Evolutionary conservation across 2,797 vertebrate genomes (phyloP).

Genomic region (Leptodactylus fallax): DNA sequence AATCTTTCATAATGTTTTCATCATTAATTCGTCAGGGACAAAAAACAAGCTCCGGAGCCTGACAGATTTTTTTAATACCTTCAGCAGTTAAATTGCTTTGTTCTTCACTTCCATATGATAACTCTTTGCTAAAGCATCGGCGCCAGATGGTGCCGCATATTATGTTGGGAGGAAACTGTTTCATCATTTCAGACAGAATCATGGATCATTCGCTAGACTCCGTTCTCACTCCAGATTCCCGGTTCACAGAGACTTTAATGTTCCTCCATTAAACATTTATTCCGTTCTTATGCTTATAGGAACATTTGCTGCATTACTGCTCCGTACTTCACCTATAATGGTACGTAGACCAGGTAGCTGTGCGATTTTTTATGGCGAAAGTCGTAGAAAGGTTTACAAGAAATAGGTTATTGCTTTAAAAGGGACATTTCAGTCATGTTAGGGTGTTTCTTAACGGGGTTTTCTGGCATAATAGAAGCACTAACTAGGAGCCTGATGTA

Average conservation of each 20-base stretch:
- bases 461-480: not conserved
- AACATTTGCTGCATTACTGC: conserved; percentile 56
- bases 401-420: not conserved
- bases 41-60: conserved; percentile 47
- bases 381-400: not conserved
- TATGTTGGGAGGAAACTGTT: conserved; percentile 68
- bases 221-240: conserved; percentile 65
- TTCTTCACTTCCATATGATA: conserved; percentile 67
- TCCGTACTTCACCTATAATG: conserved; percentile 7
- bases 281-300: conserved; percentile 50
- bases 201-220: conserved; percentile 66
- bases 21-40: conserved; percentile 50
- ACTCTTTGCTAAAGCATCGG: conserved; percentile 50
- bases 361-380: not conserved
- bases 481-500: no score
- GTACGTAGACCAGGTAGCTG: not conserved
- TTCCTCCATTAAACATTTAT: conserved; percentile 72
- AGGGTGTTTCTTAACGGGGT: not conserved
- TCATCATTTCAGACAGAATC: conserved; percentile 69
- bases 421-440: not conserved
- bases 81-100: conserved; percentile 64
- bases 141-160: conserved; percentile 71
- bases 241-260: conserved; percentile 65
- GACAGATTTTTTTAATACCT: conserved; percentile 63
- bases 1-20: conserved; percentile 54